Conservation (phyloP, 2,113 vertebrate genomes). For the Thamnophis sirtalis region DNA sequence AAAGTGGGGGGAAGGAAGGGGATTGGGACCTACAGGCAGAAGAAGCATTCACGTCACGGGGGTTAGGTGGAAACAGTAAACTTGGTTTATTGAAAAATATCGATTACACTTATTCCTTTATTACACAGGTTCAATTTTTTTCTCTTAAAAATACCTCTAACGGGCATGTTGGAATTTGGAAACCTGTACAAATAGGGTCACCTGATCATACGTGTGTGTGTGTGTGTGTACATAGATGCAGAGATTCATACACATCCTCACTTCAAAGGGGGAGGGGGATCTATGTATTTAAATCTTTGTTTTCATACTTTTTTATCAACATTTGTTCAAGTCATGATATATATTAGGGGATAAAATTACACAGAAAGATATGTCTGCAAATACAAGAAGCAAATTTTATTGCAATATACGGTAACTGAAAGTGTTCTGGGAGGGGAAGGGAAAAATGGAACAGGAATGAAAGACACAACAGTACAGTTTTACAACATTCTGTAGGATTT, state of each 20-base stretch:
- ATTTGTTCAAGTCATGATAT: conserved; percentile 76
- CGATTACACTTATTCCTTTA: conserved; percentile 83
- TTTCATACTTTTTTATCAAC: conserved; percentile 67
- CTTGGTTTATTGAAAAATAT: conserved; percentile 90
- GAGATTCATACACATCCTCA: background rate
- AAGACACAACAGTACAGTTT: conserved; percentile 69
- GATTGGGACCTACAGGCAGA: conserved; percentile 23
- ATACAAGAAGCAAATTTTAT: conserved; percentile 79
- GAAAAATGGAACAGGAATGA: conserved; percentile 70
- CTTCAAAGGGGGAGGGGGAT: conserved; percentile 35
- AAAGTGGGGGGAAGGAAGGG: background rate
- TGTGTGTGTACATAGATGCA: background rate
- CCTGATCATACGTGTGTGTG: conserved; percentile 23
- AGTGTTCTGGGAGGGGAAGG: conserved; percentile 78
- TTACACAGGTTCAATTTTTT: conserved; percentile 85
- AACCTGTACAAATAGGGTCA: conserved; percentile 52
- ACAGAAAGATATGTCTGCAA: conserved; percentile 71
- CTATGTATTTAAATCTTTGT: conserved; percentile 44
- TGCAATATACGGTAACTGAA: conserved; percentile 77
- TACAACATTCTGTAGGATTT: conserved; percentile 60
- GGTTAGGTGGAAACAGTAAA: conserved; percentile 82
- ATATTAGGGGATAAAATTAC: conserved; percentile 71
- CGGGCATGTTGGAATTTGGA: conserved; percentile 47
- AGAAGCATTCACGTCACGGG: conserved; percentile 65
- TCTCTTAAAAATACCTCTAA: conserved; percentile 64